Base-by-base conservation (phyloP, 2,797 vertebrate species). In the Merluccius polli region DNA sequence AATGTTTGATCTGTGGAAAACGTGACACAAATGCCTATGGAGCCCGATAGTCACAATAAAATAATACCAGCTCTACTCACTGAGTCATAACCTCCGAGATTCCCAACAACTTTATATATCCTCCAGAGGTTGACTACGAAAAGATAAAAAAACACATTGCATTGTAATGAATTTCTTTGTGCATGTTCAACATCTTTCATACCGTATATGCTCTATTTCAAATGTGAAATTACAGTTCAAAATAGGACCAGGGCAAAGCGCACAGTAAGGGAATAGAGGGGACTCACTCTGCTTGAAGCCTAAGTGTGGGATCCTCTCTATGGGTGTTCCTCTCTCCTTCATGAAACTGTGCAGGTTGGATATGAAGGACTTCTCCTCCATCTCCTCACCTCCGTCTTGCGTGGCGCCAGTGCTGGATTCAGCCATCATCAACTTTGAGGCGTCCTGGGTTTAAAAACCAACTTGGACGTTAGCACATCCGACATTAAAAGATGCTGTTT, bases 231-330 rank as follows among this genome's bases (percentile, higher is more conserved):
- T 8, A 12, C 36, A 38, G 52, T 9, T 59, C 18, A 52, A 52
- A 52, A 18, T 21, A 52, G 48, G 18, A 4, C 52, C 21, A 24
- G 52, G 52, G 7, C 21, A 59, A 24, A n/a, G 21, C 21, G 33
- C 33, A 35, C 33, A 59, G 52, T 24, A 24, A 24, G 41, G 41
- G 41, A 16, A 16, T 44, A 13, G 13, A 0, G 0, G 16, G 3
- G 30, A 91, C 96, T 74, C 90, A 99, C 97, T 98, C 91, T 98
- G 97, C 87, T 98, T 99, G 90, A 99, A 98, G 89, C 97, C 97
- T 0, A 98, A 93, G 84, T 98, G 97, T 71, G 97, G 97, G 81
- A 99, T 97, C 89, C 97, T 94, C 87, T 99, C 97, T 70, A 98
- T 99, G n/a, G 97, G 95, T 0, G 95, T 95, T 73, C 85, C 94